These are phyloP conservation scores for Myrmecophaga tridactyla DNA, from an alignment of 2,113 vertebrate genomes.

Conservation along the genomic window DNA sequence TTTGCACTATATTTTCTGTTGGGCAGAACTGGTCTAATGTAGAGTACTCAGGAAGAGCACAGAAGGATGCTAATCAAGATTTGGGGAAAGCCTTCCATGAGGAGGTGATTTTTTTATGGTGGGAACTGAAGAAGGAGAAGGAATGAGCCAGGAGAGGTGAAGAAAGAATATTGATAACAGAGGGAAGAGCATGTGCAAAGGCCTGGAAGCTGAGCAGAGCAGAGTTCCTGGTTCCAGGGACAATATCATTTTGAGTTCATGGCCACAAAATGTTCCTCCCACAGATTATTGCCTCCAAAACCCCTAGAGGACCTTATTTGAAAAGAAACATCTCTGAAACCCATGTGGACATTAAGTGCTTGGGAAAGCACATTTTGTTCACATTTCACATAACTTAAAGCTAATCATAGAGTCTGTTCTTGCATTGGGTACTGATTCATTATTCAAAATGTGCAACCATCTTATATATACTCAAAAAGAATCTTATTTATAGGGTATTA, in stretches of 20 bases:
- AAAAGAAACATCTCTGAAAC: neutral
- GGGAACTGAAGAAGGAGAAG: neutral
- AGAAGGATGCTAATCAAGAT: neutral
- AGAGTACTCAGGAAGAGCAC: neutral
- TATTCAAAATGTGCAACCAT: neutral
- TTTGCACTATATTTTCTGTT: neutral
- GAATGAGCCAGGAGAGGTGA: neutral
- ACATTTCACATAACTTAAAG: neutral
- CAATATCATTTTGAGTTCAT: neutral
- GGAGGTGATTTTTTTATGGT: neutral
- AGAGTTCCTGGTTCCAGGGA: neutral
- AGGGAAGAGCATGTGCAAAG: neutral
- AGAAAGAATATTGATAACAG: neutral
- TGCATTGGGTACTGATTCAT: neutral
- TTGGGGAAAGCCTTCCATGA: neutral
- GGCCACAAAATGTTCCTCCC: neutral
- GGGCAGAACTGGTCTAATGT: neutral
- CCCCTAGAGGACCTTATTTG: neutral
- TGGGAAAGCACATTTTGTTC: neutral
- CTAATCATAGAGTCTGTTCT: neutral
- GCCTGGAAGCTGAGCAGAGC: neutral
- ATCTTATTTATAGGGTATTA: neutral
- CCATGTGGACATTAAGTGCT: neutral
- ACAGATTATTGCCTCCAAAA: neutral
- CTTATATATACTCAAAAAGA: constrained; percentile 4